phyloP scores from a whole-genome alignment of 2,113 vertebrate genomes.

The Mobula hypostoma region DNA sequence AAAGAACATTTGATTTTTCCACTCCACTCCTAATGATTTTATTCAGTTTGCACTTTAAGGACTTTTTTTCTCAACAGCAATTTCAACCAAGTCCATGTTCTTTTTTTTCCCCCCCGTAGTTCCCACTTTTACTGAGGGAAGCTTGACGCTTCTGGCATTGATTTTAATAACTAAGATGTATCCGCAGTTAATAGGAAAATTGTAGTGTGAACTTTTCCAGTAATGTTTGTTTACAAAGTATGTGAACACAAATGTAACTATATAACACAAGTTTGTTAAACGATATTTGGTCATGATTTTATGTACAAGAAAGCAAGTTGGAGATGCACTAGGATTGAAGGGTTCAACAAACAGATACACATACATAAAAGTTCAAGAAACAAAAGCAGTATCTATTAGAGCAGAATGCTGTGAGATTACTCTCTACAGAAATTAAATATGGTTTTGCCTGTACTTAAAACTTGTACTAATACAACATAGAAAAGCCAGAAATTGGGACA shows the following conservation, averaged over 20 bases:
- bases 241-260: conserved; percentile 6
- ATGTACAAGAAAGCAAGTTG: neutral
- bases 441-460: conserved; percentile 27
- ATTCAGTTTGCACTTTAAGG: neutral
- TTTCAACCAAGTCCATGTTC: conserved; percentile 4
- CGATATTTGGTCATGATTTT: conserved; percentile 37
- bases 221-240: conserved; percentile 11
- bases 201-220: conserved; percentile 2
- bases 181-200: conserved; percentile 15
- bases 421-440: neutral
- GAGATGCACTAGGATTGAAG: conserved; percentile 18
- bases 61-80: neutral
- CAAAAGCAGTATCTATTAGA: neutral
- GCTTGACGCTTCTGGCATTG: neutral
- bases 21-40: conserved; percentile 17
- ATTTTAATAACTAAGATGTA: neutral
- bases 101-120: neutral
- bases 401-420: conserved; percentile 8
- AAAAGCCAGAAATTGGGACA: conserved; percentile 36
- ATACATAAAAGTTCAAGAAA: conserved; percentile 28
- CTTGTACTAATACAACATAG: conserved; percentile 20
- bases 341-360: conserved; percentile 33
- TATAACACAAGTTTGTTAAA: neutral
- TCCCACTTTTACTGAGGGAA: neutral
- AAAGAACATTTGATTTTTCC: conserved; percentile 25